These are phyloP conservation scores for Lasioglossum oenotherae DNA, from an alignment of 2,888 invertebrate genomes.

Conservation along the genomic window DNA sequence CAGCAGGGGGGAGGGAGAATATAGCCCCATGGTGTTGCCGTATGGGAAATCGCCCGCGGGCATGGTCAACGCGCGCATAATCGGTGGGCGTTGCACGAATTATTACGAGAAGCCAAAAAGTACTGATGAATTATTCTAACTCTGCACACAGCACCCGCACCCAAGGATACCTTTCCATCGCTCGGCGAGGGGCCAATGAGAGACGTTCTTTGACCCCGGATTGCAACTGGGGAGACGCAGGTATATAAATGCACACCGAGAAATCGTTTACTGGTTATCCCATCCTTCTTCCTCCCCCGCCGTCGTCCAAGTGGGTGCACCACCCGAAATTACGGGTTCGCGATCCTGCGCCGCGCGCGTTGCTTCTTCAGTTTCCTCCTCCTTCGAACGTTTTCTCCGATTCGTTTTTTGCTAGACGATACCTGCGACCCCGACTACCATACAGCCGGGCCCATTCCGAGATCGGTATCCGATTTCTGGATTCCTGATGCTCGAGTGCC, in stretches of 20 bases:
- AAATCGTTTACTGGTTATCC: conserved; percentile 60
- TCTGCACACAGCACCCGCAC: conserved; percentile 59
- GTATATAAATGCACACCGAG: conserved; percentile 63
- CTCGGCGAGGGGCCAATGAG: conserved; percentile 29
- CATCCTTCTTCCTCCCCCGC: not conserved
- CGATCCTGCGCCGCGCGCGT: conserved; percentile 43
- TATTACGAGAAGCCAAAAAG: conserved; percentile 81
- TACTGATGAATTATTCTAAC: conserved; percentile 80
- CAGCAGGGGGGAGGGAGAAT: conserved; percentile 37
- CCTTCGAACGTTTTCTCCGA: not conserved
- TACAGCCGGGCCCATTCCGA: not conserved
- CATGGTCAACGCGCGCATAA: conserved; percentile 78
- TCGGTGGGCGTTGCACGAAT: conserved; percentile 78
- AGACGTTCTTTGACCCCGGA: conserved; percentile 68
- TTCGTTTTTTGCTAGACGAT: conserved; percentile 2
- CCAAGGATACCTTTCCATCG: conserved; percentile 42
- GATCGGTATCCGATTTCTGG: not conserved
- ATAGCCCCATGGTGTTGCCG: conserved; percentile 72
- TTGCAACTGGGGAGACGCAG: conserved; percentile 34
- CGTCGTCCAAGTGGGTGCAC: conserved; percentile 19
- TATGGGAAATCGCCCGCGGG: conserved; percentile 81
- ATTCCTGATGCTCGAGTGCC: not conserved
- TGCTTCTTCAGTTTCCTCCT: conserved; percentile 38
- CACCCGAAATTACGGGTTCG: conserved; percentile 71
- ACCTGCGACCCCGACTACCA: conserved; percentile 2